phyloP scores from a whole-genome alignment of 2,797 vertebrate species.

The Enteromius viviparus region DNA sequence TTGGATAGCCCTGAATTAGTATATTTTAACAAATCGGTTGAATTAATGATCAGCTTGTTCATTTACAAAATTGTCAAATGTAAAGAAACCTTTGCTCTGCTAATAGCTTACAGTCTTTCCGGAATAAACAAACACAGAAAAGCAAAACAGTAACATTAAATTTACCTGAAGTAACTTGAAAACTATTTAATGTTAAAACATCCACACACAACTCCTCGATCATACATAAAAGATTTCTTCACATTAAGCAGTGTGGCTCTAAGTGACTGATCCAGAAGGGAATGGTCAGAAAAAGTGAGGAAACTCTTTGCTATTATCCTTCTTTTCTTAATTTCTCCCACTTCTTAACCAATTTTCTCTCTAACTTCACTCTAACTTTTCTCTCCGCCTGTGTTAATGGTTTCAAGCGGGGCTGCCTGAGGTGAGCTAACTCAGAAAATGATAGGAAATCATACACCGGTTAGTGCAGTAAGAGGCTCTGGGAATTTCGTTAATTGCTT shows the following conservation, averaged over 20 bases:
- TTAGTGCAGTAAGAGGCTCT: constrained; percentile 16
- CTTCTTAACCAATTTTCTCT: constrained; percentile 4
- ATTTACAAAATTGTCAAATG: neutral
- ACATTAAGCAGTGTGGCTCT: neutral
- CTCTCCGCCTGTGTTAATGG: neutral
- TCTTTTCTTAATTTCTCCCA: neutral
- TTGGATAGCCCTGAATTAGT: neutral
- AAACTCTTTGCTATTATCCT: neutral
- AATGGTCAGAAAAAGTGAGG: neutral
- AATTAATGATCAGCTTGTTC: neutral
- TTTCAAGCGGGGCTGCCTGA: constrained; percentile 30
- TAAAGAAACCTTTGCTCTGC: neutral
- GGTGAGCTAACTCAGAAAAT: constrained; percentile 34
- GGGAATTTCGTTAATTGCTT: constrained; percentile 35
- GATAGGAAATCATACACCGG: constrained; percentile 30
- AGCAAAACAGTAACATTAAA: neutral
- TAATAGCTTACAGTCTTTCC: neutral
- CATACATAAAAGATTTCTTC: neutral
- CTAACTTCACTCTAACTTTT: neutral
- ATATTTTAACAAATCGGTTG: neutral
- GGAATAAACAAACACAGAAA: neutral
- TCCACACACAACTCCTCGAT: neutral
- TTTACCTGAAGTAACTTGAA: neutral
- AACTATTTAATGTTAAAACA: too few relatives aligned
- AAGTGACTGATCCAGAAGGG: constrained; percentile 8